These are phyloP conservation scores for Epsilonema sp. DNA, from an alignment of 2,888 invertebrate species.

Conservation along the genomic window DNA sequence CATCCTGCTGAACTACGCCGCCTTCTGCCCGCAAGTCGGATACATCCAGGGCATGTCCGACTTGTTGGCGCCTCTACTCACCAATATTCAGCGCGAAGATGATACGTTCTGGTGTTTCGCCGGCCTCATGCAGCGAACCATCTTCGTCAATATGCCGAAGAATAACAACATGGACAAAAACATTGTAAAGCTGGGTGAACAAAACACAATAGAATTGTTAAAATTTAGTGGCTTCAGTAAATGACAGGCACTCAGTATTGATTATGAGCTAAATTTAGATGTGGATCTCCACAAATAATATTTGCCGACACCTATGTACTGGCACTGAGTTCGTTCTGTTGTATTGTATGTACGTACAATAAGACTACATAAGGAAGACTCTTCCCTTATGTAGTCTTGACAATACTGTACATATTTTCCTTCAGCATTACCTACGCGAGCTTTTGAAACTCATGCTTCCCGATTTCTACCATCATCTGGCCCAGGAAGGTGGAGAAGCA, in stretches of 20 bases:
- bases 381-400: too few relatives aligned
- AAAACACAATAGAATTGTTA: too few relatives aligned
- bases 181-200: constrained; percentile 46
- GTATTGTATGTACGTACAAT: too few relatives aligned
- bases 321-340: too few relatives aligned
- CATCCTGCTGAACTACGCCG: constrained; percentile 75
- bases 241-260: too few relatives aligned
- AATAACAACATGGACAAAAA: constrained; percentile 85
- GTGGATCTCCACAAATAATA: too few relatives aligned
- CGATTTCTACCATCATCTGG: constrained; percentile 64
- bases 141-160: constrained; percentile 80
- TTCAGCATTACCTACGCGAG: constrained; percentile 56
- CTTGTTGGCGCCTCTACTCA: constrained; percentile 34
- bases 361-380: too few relatives aligned
- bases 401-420: too few relatives aligned
- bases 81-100: constrained; percentile 33
- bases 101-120: constrained; percentile 37
- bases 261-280: too few relatives aligned
- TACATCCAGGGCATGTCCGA: constrained; percentile 43
- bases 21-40: constrained; percentile 57
- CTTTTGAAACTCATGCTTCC: constrained; percentile 69
- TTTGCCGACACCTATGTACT: too few relatives aligned
- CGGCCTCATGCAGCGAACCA: constrained; percentile 43
- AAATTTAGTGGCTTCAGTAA: too few relatives aligned
- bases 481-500: constrained; percentile 46